Base-by-base conservation (phyloP, 2,113 vertebrate genomes). In the Laticauda colubrina region DNA sequence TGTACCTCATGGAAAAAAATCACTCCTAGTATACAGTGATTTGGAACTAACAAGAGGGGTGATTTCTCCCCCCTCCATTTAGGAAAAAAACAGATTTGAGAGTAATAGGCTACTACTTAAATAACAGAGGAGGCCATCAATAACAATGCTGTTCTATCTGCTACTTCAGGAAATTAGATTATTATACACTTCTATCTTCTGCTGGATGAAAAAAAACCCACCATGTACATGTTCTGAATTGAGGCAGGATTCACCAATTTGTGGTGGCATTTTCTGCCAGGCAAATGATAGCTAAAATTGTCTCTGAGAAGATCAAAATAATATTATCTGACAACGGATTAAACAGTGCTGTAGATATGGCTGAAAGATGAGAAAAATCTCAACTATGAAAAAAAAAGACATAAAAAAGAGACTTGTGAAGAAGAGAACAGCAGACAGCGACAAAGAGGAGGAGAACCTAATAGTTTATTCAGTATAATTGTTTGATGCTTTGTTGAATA, bases 61-160 rank as follows among this genome's bases (percentile, higher is more conserved):
- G 90, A 92, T 93, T 88, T 93, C 93, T 39, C 91, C 94, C 94
- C 12, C 91, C 91, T 94, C 94, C 93, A 88, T 94, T 95, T 93
- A 95, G 85, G 69, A 94, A 93, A 91, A 91, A 95, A 95, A 92
- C 14, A n/a, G 57, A 24, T 85, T n/a, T 61, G 15, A 85, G 39
- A 85, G 54, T 89, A 85, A 93, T 64, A 91, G 43, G 88, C 57
- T 26, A 18, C 88, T n/a, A 89, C 88, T 95, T 95, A 95, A 93
- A 56, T 29, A 94, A 91, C 29, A 91, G 86, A 95, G 87, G 75
- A 90, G 20, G 69, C 91, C 89, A 29, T 89, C 92, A 85, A 88
- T 1, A 10, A 43, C 53, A 51, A 89, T 85, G 69, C 91, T 94
- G 3, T 91, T 94, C 94, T 96, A 64, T 23, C 54, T 39, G 55